Evolutionary conservation across 2,888 invertebrate species (phyloP).

Genomic region (Baccha elongata): DNA sequence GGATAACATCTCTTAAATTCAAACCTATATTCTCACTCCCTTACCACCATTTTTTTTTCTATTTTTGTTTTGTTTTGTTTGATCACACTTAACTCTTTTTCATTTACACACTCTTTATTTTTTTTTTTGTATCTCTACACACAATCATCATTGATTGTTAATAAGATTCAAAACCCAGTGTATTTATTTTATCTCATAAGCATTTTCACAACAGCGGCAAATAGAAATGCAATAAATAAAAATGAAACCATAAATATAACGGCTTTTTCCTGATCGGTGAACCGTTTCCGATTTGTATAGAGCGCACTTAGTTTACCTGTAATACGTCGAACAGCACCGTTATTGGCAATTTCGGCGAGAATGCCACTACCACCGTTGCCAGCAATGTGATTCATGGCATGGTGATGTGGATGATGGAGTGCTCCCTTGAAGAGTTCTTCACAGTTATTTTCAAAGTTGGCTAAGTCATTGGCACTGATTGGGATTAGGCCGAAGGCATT

Average conservation of each 20-base stretch:
- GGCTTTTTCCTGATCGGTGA: conserved; percentile 81
- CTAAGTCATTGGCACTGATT: conserved; percentile 78
- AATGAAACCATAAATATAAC: conserved; percentile 81
- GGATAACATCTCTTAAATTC: conserved; percentile 27
- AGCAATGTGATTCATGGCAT: conserved; percentile 73
- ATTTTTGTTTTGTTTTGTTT: conserved; percentile 18
- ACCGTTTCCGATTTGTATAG: conserved; percentile 80
- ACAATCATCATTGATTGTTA: no score
- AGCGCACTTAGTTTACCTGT: conserved; percentile 80
- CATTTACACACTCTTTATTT: conserved; percentile 5
- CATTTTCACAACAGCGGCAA: conserved; percentile 81
- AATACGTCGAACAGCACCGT: conserved; percentile 82
- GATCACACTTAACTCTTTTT: conserved; percentile 23
- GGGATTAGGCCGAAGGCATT: conserved; percentile 77
- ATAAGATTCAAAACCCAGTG: background rate
- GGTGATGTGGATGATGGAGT: conserved; percentile 81
- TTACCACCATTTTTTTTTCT: conserved; percentile 13
- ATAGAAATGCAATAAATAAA: conserved; percentile 80
- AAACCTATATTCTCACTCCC: conserved; percentile 49
- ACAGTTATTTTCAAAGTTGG: conserved; percentile 78
- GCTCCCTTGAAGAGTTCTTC: conserved; percentile 79
- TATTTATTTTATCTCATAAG: conserved; percentile 77
- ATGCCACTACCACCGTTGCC: conserved; percentile 51
- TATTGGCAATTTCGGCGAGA: conserved; percentile 74
- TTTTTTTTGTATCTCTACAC: background rate